Percentiles rank a stretch among this genome's conserved stretches.
Evolutionary conservation across 1,140 invertebrate genomes (phyloP).

Genomic region (Lepidurus couesii): DNA sequence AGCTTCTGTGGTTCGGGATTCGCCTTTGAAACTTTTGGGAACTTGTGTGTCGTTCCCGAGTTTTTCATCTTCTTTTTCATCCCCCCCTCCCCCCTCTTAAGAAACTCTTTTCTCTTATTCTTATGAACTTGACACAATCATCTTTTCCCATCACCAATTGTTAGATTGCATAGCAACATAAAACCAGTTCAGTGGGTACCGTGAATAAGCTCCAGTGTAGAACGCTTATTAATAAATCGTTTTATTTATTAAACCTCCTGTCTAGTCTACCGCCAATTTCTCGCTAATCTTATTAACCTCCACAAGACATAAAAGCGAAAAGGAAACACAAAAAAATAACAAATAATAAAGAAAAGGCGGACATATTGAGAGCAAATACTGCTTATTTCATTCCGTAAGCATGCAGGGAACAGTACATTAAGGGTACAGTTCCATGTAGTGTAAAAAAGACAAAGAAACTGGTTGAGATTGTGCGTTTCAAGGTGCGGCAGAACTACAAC

Average conservation of each 20-base stretch:
- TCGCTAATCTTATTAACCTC: not conserved
- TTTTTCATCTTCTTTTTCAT: not conserved
- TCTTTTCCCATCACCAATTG: not conserved
- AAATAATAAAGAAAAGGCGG: too few relatives aligned
- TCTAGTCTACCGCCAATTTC: not conserved
- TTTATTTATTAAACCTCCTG: not conserved
- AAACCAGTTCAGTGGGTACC: not conserved
- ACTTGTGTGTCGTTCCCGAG: not conserved
- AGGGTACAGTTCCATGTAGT: too few relatives aligned
- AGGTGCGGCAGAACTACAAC: not conserved
- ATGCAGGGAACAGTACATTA: too few relatives aligned
- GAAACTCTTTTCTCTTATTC: not conserved
- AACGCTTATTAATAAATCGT: not conserved
- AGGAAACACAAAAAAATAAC: too few relatives aligned
- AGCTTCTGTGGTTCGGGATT: too few relatives aligned
- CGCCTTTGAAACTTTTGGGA: too few relatives aligned
- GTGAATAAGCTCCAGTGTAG: not conserved
- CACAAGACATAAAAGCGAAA: too few relatives aligned
- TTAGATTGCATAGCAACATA: not conserved
- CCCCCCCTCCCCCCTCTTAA: not conserved
- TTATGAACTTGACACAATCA: slow-evolving; percentile 22
- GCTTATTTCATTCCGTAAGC: too few relatives aligned
- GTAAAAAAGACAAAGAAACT: not conserved
- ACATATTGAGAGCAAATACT: too few relatives aligned
- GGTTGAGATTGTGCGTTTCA: not conserved